Conservation (phyloP, 2,113 vertebrate genomes). For the Poecile atricapillus region DNA sequence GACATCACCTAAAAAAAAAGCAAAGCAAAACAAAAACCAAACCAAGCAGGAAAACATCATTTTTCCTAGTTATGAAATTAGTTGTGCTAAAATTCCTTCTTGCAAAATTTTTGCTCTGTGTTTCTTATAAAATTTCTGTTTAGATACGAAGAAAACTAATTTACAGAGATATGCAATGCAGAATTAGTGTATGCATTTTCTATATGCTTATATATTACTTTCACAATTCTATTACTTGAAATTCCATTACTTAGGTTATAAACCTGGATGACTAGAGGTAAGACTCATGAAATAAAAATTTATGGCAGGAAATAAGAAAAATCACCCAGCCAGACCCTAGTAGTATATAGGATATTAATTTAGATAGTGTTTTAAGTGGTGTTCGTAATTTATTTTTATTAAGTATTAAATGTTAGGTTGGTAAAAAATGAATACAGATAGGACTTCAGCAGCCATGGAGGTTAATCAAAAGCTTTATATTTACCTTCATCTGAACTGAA, state of each 20-base stretch:
- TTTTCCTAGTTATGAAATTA: neutral
- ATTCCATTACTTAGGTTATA: neutral
- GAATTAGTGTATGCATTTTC: neutral
- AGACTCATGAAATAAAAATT: neutral
- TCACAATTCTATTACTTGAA: neutral
- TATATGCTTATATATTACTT: neutral
- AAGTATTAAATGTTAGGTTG: neutral
- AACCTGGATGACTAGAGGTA: neutral
- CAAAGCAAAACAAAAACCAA: rapidly evolving
- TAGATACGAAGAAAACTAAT: neutral
- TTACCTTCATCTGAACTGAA: neutral
- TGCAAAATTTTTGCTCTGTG: neutral
- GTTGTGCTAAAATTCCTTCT: neutral
- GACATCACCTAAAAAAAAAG: neutral
- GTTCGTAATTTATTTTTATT: neutral
- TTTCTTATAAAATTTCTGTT: neutral
- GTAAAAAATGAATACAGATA: neutral
- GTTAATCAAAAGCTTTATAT: neutral
- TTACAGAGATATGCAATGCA: neutral
- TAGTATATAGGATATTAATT: neutral
- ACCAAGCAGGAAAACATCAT: rapidly evolving
- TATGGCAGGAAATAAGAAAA: neutral
- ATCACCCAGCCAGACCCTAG: neutral
- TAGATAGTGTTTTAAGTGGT: neutral
- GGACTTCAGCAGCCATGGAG: neutral